phyloP scores from a whole-genome alignment of 2,113 vertebrate species.

The Jaculus jaculus region DNA sequence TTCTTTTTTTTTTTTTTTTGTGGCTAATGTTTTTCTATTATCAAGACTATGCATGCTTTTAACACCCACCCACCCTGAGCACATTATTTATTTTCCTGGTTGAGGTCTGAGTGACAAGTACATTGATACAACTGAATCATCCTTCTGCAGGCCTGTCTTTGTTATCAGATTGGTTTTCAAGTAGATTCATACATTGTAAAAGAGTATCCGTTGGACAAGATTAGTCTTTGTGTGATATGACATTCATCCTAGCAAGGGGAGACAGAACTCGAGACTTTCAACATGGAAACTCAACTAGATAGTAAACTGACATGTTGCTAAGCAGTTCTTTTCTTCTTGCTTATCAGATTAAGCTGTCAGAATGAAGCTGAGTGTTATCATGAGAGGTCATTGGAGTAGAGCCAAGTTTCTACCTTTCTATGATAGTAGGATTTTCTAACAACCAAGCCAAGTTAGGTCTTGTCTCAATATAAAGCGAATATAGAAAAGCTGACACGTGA shows the following conservation, averaged over 20 bases:
- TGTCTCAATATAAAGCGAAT: conserved; percentile 64
- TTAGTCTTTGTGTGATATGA: conserved; percentile 84
- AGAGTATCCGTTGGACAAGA: conserved; percentile 84
- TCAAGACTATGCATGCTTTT: conserved; percentile 86
- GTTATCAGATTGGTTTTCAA: conserved; percentile 88
- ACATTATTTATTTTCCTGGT: conserved; percentile 77
- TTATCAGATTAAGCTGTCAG: conserved; percentile 81
- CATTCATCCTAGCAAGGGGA: conserved; percentile 72
- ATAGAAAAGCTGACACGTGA: conserved; percentile 50
- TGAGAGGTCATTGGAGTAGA: conserved; percentile 65
- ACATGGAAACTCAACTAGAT: conserved; percentile 77
- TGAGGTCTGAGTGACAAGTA: conserved; percentile 86
- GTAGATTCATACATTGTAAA: conserved; percentile 86
- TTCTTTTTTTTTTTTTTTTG: conserved; percentile 78
- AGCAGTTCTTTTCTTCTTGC: conserved; percentile 77
- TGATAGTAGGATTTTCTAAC: conserved; percentile 61
- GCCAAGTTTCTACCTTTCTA: conserved; percentile 71
- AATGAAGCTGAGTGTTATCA: conserved; percentile 64
- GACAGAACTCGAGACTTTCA: conserved; percentile 80
- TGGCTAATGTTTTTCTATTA: conserved; percentile 86
- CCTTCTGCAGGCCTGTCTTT: conserved; percentile 85
- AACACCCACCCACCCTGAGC: conserved; percentile 83
- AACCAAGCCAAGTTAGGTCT: conserved; percentile 54
- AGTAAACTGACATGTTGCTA: conserved; percentile 74
- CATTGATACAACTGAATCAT: conserved; percentile 89